Evolutionary conservation across 2,113 vertebrate species (phyloP).

Genomic region (Gobio gobio): DNA sequence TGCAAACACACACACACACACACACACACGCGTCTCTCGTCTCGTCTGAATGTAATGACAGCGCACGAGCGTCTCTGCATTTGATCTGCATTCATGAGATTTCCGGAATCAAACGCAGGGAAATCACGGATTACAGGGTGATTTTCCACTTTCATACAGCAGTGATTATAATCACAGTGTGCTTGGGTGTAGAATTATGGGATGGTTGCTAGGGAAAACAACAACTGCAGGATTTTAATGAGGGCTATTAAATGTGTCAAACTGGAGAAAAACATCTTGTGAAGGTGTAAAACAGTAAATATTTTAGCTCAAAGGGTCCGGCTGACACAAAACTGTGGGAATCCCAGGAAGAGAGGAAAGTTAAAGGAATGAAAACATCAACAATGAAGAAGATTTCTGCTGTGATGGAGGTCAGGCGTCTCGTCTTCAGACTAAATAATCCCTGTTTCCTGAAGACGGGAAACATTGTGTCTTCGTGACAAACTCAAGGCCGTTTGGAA

Average conservation of each 20-base stretch:
- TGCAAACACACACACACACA: conserved; percentile 18
- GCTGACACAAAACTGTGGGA: not conserved
- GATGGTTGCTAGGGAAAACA: conserved; percentile 40
- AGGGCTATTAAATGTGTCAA: too few species aligned
- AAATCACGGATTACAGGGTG: conserved; percentile 42
- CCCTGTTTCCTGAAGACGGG: not conserved
- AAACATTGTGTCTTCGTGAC: not conserved
- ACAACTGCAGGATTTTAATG: not conserved
- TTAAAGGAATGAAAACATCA: not conserved
- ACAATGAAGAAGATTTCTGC: not conserved
- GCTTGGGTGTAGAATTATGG: not conserved
- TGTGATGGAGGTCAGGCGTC: not conserved
- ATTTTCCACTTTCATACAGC: conserved; percentile 29
- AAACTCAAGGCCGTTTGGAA: not conserved
- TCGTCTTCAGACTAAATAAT: conserved; percentile 1
- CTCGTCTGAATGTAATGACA: conserved; percentile 40
- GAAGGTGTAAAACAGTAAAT: too few species aligned
- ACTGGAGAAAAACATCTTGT: too few species aligned
- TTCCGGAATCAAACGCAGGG: conserved; percentile 9
- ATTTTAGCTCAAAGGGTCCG: not conserved
- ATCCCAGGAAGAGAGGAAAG: not conserved
- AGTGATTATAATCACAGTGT: conserved; percentile 39
- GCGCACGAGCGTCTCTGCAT: not conserved
- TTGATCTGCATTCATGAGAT: conserved; percentile 29
- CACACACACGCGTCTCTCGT: not conserved